phyloP scores from a whole-genome alignment of 2,888 invertebrate genomes.

The Perithous albicinctus region DNA sequence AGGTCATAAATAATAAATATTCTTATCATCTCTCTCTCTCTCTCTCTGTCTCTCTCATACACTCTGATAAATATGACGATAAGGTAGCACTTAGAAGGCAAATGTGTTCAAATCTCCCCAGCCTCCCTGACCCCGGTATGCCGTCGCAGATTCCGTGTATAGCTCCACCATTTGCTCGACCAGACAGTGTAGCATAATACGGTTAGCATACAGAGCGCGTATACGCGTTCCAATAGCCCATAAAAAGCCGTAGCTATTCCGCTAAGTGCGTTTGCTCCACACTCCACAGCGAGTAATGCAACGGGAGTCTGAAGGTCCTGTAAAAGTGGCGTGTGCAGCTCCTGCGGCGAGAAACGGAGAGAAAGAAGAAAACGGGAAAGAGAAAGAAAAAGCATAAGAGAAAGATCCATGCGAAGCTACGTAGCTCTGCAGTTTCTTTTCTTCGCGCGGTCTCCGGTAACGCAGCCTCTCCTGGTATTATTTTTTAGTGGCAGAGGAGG shows the following conservation, averaged over 20 bases:
- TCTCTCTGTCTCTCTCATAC: too few species aligned
- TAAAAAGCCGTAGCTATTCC: conserved; percentile 58
- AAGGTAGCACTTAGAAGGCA: conserved; percentile 4
- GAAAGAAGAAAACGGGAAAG: neutral
- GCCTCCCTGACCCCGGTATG: conserved; percentile 1
- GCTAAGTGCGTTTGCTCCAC: conserved; percentile 60
- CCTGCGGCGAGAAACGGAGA: conserved; percentile 13
- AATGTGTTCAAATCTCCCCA: conserved; percentile 1
- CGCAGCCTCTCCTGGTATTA: conserved; percentile 48
- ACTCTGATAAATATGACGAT: conserved; percentile 17
- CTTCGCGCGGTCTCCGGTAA: conserved; percentile 55
- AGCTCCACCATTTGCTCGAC: conserved; percentile 31
- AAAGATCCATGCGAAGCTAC: conserved; percentile 35
- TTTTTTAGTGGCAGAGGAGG: conserved; percentile 45
- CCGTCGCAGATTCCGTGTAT: neutral
- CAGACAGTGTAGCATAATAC: conserved; percentile 30
- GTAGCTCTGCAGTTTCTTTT: conserved; percentile 50
- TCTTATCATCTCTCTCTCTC: neutral
- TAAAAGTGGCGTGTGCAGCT: conserved; percentile 45
- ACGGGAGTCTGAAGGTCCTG: conserved; percentile 17
- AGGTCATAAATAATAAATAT: neutral
- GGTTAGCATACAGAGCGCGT: conserved; percentile 35
- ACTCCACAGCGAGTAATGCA: conserved; percentile 34
- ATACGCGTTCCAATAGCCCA: conserved; percentile 46
- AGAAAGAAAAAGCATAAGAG: neutral